Evolutionary conservation across 2,113 vertebrate species (phyloP).

Genomic region (Hemicordylus capensis): DNA sequence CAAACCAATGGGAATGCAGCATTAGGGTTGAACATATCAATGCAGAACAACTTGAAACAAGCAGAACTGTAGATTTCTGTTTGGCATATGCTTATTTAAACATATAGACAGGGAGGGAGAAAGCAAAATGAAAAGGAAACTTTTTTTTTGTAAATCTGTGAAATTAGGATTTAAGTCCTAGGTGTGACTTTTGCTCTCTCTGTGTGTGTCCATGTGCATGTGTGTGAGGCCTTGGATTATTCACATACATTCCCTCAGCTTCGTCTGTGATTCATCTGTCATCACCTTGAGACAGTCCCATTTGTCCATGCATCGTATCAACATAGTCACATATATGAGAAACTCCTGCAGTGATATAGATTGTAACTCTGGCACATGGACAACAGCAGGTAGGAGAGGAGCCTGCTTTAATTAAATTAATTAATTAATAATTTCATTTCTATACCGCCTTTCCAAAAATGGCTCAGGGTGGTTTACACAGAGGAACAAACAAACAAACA

Average conservation of each 20-base stretch:
- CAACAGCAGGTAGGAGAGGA: neutral
- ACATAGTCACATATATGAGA: neutral
- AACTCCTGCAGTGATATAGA: neutral
- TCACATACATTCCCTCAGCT: neutral
- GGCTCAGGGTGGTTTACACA: too few species aligned
- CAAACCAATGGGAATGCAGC: constrained; percentile 48
- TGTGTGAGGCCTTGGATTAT: neutral
- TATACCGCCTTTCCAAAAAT: too few species aligned
- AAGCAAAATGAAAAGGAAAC: neutral
- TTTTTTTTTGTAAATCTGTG: neutral
- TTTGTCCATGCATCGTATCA: neutral
- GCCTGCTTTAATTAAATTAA: neutral
- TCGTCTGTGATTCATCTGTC: neutral
- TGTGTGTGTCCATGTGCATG: too few species aligned
- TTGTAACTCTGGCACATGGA: neutral
- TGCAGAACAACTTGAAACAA: constrained; percentile 30
- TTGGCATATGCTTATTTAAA: neutral
- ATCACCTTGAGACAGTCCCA: neutral
- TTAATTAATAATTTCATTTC: too few species aligned
- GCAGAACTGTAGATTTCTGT: constrained; percentile 7
- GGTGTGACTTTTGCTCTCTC: neutral
- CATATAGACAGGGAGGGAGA: neutral
- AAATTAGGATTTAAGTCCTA: neutral
- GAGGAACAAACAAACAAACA: too few species aligned
- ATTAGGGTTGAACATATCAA: constrained; percentile 52